Conservation (phyloP, 2,797 vertebrate genomes). For the Tokudaia tokunoshimensis region DNA sequence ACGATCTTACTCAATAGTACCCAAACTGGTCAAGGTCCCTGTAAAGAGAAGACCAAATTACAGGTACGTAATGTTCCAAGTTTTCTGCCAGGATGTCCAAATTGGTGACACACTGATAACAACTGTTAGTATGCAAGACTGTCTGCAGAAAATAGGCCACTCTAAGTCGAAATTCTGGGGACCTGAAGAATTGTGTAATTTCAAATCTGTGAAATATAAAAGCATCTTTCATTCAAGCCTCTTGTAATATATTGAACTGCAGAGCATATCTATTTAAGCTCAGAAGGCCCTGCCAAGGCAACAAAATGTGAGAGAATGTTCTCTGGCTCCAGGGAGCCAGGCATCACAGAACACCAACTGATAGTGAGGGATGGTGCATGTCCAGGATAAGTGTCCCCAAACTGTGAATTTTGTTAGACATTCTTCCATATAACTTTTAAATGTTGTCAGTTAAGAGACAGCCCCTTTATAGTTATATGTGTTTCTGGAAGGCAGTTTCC, state of each 20-base stretch:
- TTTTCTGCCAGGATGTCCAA: slow-evolving; percentile 75
- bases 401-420: neutral
- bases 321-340: neutral
- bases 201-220: slow-evolving; percentile 62
- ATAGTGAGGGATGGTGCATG: neutral
- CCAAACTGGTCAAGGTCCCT: slow-evolving; percentile 72
- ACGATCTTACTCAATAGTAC: slow-evolving; percentile 69
- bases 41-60: slow-evolving; percentile 80
- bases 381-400: neutral
- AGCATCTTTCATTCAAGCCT: slow-evolving; percentile 60
- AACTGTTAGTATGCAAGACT: slow-evolving; percentile 55
- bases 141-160: slow-evolving; percentile 69
- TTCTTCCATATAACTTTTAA: slow-evolving; percentile 18
- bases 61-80: slow-evolving; percentile 71
- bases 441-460: slow-evolving; percentile 22
- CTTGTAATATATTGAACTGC: slow-evolving; percentile 11
- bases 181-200: slow-evolving; percentile 48
- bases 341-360: neutral
- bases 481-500: slow-evolving; percentile 56
- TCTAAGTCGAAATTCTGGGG: slow-evolving; percentile 58
- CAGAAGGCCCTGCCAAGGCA: slow-evolving; percentile 16
- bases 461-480: neutral
- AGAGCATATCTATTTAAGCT: slow-evolving; percentile 32
- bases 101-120: slow-evolving; percentile 76
- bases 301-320: slow-evolving; percentile 54